Conservation (phyloP, 53 echinoderm and acorn worm genomes). For the Antedon mediterranea region DNA sequence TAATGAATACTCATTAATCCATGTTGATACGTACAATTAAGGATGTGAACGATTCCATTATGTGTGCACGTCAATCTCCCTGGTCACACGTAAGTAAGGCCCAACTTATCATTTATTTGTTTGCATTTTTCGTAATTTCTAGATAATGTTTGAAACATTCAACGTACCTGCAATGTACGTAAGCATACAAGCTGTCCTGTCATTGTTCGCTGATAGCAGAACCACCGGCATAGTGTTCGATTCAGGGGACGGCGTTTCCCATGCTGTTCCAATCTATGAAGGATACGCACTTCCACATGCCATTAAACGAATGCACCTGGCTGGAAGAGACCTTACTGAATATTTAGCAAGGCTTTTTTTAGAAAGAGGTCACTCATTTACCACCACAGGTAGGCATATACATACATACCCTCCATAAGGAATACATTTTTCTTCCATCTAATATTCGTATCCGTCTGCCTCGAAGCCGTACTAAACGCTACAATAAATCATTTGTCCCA, state of each 20-base stretch:
- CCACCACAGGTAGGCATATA: background rate
- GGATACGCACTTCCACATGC: background rate
- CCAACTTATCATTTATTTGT: too few relatives aligned
- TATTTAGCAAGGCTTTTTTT: background rate
- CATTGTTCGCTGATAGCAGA: background rate
- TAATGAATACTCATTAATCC: too few relatives aligned
- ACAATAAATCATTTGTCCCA: too few relatives aligned
- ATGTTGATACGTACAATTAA: slow-evolving; percentile 4
- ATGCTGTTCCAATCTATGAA: slow-evolving; percentile 2
- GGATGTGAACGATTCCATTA: too few relatives aligned
- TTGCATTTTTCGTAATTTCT: too few relatives aligned
- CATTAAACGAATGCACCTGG: background rate
- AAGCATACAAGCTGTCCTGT: background rate
- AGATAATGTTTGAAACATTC: too few relatives aligned
- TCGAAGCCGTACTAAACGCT: too few relatives aligned
- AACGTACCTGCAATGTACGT: slow-evolving; percentile 2
- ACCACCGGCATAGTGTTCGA: background rate
- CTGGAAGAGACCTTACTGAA: background rate
- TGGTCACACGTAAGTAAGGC: too few relatives aligned
- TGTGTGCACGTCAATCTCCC: too few relatives aligned
- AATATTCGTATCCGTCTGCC: too few relatives aligned
- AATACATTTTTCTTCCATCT: too few relatives aligned
- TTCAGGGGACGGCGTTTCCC: background rate
- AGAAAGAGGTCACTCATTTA: background rate
- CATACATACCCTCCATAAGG: too few relatives aligned